Conservation (phyloP, 2,113 vertebrate species). For the Grus americana region DNA sequence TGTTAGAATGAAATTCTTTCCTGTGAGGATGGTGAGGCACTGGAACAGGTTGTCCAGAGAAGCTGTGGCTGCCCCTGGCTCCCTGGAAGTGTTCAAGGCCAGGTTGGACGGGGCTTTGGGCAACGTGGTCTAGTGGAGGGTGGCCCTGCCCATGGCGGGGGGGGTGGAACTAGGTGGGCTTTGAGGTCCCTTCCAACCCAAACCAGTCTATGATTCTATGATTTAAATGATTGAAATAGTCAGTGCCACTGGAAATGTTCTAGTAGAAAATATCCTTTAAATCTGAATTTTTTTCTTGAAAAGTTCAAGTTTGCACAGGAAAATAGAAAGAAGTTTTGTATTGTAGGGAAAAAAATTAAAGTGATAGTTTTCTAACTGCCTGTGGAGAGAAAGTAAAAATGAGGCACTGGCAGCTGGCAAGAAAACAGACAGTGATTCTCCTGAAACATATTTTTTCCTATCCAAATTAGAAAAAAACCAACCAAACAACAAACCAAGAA, state of each 20-base stretch:
- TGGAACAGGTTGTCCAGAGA: no score
- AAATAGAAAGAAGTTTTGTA: not conserved
- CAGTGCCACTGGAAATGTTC: not conserved
- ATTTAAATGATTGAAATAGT: not conserved
- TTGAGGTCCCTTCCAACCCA: no score
- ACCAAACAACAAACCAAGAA: not conserved
- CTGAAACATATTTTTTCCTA: not conserved
- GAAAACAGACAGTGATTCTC: not conserved
- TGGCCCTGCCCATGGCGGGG: no score
- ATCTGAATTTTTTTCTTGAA: not conserved
- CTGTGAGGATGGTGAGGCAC: no score
- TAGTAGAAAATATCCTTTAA: not conserved
- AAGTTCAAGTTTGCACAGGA: not conserved
- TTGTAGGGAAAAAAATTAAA: not conserved
- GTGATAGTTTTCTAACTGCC: not conserved
- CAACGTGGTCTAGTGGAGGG: no score
- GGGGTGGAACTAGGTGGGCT: no score
- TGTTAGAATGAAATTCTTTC: no score
- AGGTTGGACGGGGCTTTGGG: no score
- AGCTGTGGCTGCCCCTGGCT: no score
- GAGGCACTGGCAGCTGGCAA: not conserved
- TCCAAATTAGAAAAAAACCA: not conserved
- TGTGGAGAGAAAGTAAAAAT: not conserved
- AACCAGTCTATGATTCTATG: no score
- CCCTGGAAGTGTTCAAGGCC: no score